Evolutionary conservation across 2,888 invertebrate genomes (phyloP).

Genomic region (Temnothorax rugatulus): DNA sequence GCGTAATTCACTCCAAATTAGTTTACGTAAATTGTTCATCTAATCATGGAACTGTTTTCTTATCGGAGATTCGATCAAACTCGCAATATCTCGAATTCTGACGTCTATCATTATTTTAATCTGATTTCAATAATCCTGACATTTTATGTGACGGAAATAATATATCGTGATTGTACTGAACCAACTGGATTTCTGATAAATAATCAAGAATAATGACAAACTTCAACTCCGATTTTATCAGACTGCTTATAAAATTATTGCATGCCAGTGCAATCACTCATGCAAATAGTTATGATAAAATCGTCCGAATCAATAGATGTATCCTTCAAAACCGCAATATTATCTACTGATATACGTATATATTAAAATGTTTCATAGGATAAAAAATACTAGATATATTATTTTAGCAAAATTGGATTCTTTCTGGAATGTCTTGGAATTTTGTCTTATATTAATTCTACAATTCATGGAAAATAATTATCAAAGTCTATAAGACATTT

Average conservation of each 20-base stretch:
- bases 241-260: constrained; percentile 22
- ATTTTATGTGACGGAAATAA: constrained; percentile 44
- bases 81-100: constrained; percentile 30
- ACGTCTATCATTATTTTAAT: constrained; percentile 52
- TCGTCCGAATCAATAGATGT: background rate
- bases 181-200: constrained; percentile 19
- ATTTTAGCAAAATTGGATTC: too few species aligned
- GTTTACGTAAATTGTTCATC: constrained; percentile 8
- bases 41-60: constrained; percentile 25
- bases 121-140: constrained; percentile 34
- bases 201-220: constrained; percentile 35
- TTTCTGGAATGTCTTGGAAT: background rate
- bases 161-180: constrained; percentile 4
- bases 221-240: constrained; percentile 26
- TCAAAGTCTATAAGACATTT: background rate
- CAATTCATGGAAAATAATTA: background rate
- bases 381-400: background rate
- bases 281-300: constrained; percentile 17
- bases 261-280: background rate
- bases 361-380: background rate
- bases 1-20: constrained; percentile 3
- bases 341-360: background rate
- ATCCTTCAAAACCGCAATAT: background rate
- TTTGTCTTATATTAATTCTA: background rate
- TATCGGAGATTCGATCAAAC: constrained; percentile 19